Evolutionary conservation across 2,113 vertebrate species (phyloP).

Genomic region (Chionomys nivalis): DNA sequence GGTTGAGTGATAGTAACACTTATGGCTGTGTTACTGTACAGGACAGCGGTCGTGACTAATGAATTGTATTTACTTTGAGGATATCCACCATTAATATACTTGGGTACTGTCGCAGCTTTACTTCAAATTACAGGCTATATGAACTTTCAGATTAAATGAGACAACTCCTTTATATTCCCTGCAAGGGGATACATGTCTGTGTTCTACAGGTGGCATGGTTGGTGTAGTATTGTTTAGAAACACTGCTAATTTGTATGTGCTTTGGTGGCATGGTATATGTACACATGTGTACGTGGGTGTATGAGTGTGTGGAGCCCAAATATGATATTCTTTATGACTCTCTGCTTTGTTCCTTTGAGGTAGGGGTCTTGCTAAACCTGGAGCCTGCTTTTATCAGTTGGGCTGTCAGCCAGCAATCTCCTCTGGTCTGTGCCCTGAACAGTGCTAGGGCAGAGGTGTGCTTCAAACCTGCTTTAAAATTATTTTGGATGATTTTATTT

Average conservation of each 20-base stretch:
- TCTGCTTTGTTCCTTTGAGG: neutral
- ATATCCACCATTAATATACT: neutral
- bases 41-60: conserved; percentile 23
- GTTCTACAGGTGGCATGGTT: neutral
- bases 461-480: neutral
- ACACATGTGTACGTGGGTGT: neutral
- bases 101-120: neutral
- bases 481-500: neutral
- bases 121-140: conserved; percentile 15
- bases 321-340: no score
- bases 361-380: neutral
- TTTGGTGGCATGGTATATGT: neutral
- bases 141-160: neutral
- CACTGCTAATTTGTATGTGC: neutral
- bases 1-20: neutral
- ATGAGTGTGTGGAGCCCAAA: neutral
- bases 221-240: conserved; percentile 12
- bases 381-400: neutral
- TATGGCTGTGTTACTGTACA: neutral
- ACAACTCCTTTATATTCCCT: neutral
- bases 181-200: neutral
- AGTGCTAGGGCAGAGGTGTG: neutral
- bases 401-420: neutral
- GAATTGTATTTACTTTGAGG: neutral
- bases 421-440: neutral